Evolutionary conservation across 53 echinoderm and acorn worm genomes (phyloP), one percentile per base, ranked within the genome.

Genomic region (Hippasteria phrygiana): DNA sequence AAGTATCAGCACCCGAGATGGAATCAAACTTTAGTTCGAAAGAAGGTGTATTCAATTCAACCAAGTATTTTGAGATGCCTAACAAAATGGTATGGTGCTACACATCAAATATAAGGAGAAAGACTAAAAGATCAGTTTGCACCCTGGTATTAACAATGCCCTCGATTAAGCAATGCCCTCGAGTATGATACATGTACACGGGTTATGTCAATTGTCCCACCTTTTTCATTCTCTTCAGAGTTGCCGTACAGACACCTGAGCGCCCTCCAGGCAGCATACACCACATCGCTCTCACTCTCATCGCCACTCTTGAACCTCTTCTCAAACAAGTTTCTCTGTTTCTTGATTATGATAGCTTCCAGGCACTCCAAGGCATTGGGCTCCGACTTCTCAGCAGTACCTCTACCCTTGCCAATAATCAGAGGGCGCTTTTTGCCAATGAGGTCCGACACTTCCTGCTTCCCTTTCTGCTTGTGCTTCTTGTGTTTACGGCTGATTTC

Each of bases 261-360:
- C 20, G 85, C 85, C 24, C 37, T 64, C 85, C 85, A 85, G 38
- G 85, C 85, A 32, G 70, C 46, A 27, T 85, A 85, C 28, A 85
- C 51, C 36, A 85, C 50, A 34, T 85, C 85, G 36, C 2, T 11
- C 1, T 85, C 85, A 37, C 53, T 36, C 48, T 85, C 53, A 20
- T 48, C 70, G 11, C 53, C 85, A 70, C 26, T 71, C 85, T 71
- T 85, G 26, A 85, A 85, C 48, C 85, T 33, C 3, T 85, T 26
- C 54, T 85, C 46, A 50, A 85, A 85, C 46, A 50, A 24, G 53
- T 71, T 51, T 37, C 36, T 69, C 51, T 71, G 85, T 20, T 85
- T 85, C 85, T 71, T 85, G 51, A 51, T 14, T 12, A 85, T 47
- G 50, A 85, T 69, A 3, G 51, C 85, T 55, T 85, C 85, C 14